A percentile compares a stretch with the other conserved stretches of the same genome.
phyloP scores from a whole-genome alignment of 1,140 invertebrate species.

The Lysiphlebus fabarum region DNA sequence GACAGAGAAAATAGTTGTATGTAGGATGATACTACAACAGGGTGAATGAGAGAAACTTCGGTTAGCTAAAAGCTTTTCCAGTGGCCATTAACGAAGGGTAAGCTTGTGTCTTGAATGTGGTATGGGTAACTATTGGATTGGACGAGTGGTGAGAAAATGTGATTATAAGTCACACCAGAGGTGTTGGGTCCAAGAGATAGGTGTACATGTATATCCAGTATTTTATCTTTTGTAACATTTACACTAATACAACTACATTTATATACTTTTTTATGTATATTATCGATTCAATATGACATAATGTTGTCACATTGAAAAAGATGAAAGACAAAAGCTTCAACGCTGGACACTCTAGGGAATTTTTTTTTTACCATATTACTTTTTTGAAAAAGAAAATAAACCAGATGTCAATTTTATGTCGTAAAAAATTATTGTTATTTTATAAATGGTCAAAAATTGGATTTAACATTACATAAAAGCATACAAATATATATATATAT shows the following conservation, averaged over 20 bases:
- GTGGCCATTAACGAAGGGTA: constrained; percentile 52
- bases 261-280: constrained; percentile 23
- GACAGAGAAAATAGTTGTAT: not conserved
- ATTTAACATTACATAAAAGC: too few relatives aligned
- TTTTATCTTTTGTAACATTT: too few relatives aligned
- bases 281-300: constrained; percentile 51
- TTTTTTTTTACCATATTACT: too few relatives aligned
- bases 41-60: constrained; percentile 33
- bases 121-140: not conserved
- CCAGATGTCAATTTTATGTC: too few relatives aligned
- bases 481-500: too few relatives aligned
- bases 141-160: constrained; percentile 49
- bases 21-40: constrained; percentile 7
- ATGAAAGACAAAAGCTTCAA: constrained; percentile 45
- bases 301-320: constrained; percentile 33
- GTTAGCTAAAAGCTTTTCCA: constrained; percentile 55
- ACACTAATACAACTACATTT: too few relatives aligned
- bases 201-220: not conserved
- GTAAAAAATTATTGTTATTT: too few relatives aligned
- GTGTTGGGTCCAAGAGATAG: constrained; percentile 35
- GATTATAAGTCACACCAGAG: constrained; percentile 54
- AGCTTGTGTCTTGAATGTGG: constrained; percentile 38
- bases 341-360: too few relatives aligned
- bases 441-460: too few relatives aligned
- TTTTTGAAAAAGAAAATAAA: too few relatives aligned